Conservation (phyloP, 2,797 vertebrate genomes). For the Bryconaethiops microstoma region DNA sequence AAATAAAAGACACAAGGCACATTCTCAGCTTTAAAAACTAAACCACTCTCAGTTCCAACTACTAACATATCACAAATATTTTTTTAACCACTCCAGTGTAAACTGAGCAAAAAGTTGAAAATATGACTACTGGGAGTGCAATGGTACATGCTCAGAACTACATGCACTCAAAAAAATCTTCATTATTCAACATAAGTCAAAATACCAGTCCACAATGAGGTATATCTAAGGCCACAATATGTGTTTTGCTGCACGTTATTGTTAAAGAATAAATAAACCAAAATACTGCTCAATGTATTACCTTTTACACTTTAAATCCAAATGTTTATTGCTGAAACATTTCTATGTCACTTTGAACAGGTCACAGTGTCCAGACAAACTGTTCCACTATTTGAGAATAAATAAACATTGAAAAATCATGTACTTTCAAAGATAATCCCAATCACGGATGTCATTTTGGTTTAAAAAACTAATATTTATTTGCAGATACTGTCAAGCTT, state of each 20-base stretch:
- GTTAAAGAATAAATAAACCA: constrained; percentile 1
- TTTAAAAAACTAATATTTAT: background rate
- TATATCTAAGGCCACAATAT: constrained; percentile 39
- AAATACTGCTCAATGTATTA: background rate
- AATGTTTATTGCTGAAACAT: background rate
- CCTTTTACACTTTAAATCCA: background rate
- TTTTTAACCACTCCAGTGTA: constrained; percentile 2
- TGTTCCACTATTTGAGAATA: background rate
- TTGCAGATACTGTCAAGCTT: background rate
- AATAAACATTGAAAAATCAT: background rate
- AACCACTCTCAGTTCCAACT: background rate
- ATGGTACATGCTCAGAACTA: background rate
- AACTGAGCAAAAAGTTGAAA: background rate
- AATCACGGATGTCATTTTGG: background rate
- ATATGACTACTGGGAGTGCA: background rate
- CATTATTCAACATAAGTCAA: constrained; percentile 4
- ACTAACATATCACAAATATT: constrained; percentile 14
- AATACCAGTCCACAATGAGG: constrained; percentile 1
- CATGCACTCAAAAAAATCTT: constrained; percentile 2
- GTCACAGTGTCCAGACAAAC: background rate
- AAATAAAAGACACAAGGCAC: constrained; percentile 26
- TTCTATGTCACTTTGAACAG: background rate
- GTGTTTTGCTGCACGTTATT: constrained; percentile 1
- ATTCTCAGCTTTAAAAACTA: background rate
- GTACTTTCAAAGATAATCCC: background rate